phyloP scores from a whole-genome alignment of 2,888 invertebrate species.

The Antitype chi region DNA sequence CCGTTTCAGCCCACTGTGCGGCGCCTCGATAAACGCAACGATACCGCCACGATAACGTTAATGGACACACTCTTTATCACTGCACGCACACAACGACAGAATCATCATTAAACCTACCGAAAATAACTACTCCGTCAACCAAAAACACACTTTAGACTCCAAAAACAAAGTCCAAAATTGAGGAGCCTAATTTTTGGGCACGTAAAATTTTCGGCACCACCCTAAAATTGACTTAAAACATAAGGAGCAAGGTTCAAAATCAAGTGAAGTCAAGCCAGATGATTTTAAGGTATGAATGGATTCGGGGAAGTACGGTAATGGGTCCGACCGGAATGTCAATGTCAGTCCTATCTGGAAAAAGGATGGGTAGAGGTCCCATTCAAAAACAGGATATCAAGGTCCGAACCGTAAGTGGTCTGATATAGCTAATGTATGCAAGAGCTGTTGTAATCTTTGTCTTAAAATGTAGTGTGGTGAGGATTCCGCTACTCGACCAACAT shows the following conservation, averaged over 20 bases:
- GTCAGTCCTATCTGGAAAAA: slow-evolving; percentile 82
- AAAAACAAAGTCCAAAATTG: slow-evolving; percentile 58
- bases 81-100: slow-evolving; percentile 71
- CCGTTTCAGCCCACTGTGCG: too few species aligned
- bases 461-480: slow-evolving; percentile 32
- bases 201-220: slow-evolving; percentile 14
- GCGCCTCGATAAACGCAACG: slow-evolving; percentile 85
- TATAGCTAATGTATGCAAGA: slow-evolving; percentile 59
- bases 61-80: slow-evolving; percentile 87
- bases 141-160: slow-evolving; percentile 60
- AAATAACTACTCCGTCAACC: slow-evolving; percentile 70
- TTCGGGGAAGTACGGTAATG: slow-evolving; percentile 87
- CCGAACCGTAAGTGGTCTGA: slow-evolving; percentile 63
- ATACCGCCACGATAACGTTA: slow-evolving; percentile 87
- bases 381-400: slow-evolving; percentile 72
- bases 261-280: slow-evolving; percentile 32
- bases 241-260: slow-evolving; percentile 75
- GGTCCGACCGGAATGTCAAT: slow-evolving; percentile 84
- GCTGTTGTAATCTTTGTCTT: slow-evolving; percentile 53
- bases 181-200: slow-evolving; percentile 14
- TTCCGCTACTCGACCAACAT: slow-evolving; percentile 38
- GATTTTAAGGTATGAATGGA: slow-evolving; percentile 81
- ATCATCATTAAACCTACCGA: slow-evolving; percentile 75
- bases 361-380: slow-evolving; percentile 75
- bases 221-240: slow-evolving; percentile 55